A percentile compares a stretch with the other conserved stretches of the same genome.
phyloP scores from a whole-genome alignment of 2,113 vertebrate species.

The Synodontis membranacea region DNA sequence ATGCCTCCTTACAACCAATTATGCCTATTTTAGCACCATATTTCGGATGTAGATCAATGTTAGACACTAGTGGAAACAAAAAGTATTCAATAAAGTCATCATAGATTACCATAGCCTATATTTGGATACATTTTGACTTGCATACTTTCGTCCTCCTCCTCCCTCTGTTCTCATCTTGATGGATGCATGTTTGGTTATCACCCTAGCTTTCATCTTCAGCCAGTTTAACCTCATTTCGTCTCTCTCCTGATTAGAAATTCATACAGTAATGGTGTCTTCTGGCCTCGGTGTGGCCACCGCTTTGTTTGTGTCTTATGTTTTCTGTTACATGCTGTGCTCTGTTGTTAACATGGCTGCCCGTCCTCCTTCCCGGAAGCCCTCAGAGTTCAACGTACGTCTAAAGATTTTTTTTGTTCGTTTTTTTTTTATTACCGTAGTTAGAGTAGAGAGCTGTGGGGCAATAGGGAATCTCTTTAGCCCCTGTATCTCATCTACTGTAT shows the following conservation, averaged over 20 bases:
- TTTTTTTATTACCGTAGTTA: conserved; percentile 13
- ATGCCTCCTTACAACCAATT: not conserved
- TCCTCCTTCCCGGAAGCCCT: conserved; percentile 74
- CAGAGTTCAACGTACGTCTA: conserved; percentile 78
- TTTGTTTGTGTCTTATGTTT: conserved; percentile 66
- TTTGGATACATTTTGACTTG: conserved; percentile 69
- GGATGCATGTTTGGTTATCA: conserved; percentile 11
- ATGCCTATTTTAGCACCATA: not conserved
- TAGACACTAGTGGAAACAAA: conserved; percentile 48
- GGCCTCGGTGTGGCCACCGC: conserved; percentile 43
- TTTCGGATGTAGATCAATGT: not conserved
- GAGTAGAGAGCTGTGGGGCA: conserved; percentile 25
- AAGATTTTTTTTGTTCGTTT: no score
- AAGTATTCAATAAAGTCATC: conserved; percentile 65
- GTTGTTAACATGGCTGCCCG: conserved; percentile 69
- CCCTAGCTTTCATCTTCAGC: not conserved
- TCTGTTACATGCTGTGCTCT: conserved; percentile 75
- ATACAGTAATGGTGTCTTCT: conserved; percentile 49
- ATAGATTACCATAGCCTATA: conserved; percentile 62
- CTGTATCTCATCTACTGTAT: conserved; percentile 21
- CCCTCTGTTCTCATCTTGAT: conserved; percentile 15
- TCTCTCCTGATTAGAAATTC: conserved; percentile 37
- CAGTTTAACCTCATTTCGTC: conserved; percentile 16
- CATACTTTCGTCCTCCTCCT: conserved; percentile 50
- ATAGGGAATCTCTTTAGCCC: conserved; percentile 10